A percentile compares a stretch with the other conserved stretches of the same genome.
phyloP scores from a whole-genome alignment of 2,113 vertebrate genomes.

The Monarcha castaneiventris region DNA sequence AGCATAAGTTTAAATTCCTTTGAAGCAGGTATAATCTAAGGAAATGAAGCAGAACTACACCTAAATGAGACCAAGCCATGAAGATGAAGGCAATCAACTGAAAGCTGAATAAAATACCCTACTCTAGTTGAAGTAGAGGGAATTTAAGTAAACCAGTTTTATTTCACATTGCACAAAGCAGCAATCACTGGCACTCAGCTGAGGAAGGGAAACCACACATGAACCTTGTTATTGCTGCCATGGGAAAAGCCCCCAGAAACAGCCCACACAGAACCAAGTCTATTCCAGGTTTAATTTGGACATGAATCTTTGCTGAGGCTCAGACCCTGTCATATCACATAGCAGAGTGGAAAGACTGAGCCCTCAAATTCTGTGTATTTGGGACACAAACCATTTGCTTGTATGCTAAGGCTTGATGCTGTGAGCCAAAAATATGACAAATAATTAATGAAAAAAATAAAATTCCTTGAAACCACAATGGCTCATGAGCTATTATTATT shows the following conservation, averaged over 20 bases:
- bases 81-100: not conserved
- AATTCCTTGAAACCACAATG: not conserved
- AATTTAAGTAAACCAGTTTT: constrained; percentile 7
- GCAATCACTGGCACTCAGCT: not conserved
- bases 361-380: not conserved
- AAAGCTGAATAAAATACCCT: not conserved
- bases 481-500: not conserved
- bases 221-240: not conserved
- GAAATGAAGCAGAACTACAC: constrained; percentile 41
- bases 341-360: not conserved
- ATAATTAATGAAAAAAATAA: not conserved
- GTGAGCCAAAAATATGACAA: not conserved
- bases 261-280: not conserved
- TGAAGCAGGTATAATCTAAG: constrained; percentile 8
- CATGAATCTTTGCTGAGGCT: not conserved
- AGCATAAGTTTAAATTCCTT: not conserved
- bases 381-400: not conserved
- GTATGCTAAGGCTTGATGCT: not conserved
- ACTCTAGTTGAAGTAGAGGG: not conserved
- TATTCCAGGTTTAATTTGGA: not conserved
- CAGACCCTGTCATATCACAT: not conserved
- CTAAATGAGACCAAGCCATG: not conserved
- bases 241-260: not conserved
- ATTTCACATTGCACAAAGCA: not conserved
- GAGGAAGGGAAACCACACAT: not conserved